These are phyloP conservation scores for Bovichtus variegatus DNA, from an alignment of 2,797 vertebrate species.

Conservation along the genomic window DNA sequence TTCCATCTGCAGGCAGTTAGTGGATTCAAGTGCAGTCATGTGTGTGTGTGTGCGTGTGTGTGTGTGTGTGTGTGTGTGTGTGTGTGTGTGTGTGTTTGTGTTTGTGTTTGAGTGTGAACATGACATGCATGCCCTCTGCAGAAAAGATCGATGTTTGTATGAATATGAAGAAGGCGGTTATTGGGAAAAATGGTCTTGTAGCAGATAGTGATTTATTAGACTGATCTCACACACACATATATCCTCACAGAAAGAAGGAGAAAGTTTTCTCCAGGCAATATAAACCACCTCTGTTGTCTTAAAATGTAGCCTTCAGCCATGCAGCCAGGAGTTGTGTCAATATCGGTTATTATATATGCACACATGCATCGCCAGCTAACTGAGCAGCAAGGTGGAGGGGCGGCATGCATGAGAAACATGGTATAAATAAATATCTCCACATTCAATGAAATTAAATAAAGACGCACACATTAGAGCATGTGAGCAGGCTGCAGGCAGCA, in stretches of 20 bases:
- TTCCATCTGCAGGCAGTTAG: conserved; percentile 39
- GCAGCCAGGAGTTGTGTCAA: conserved; percentile 43
- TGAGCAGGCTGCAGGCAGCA: too few species aligned
- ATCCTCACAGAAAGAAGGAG: conserved; percentile 18
- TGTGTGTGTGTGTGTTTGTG: conserved; percentile 17
- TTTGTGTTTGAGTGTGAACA: conserved; percentile 17
- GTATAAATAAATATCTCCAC: conserved; percentile 51
- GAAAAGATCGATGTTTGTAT: conserved; percentile 70
- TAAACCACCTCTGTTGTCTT: conserved; percentile 62
- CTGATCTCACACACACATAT: conserved; percentile 40
- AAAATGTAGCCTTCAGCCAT: conserved; percentile 59
- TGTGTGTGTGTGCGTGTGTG: not conserved
- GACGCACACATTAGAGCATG: conserved; percentile 20
- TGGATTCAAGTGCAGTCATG: conserved; percentile 17
- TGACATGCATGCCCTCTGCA: conserved; percentile 62
- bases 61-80: too few species aligned
- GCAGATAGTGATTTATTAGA: conserved; percentile 75
- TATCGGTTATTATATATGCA: conserved; percentile 44
- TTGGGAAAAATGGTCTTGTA: conserved; percentile 54
- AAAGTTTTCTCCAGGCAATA: conserved; percentile 66
- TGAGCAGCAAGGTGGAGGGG: conserved; percentile 6
- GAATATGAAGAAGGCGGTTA: conserved; percentile 70
- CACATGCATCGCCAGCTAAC: not conserved
- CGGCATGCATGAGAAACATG: conserved; percentile 27
- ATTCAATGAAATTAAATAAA: conserved; percentile 25